These are phyloP conservation scores for Drosophila bocqueti DNA, from an alignment of 1,140 invertebrate genomes.

Conservation along the genomic window DNA sequence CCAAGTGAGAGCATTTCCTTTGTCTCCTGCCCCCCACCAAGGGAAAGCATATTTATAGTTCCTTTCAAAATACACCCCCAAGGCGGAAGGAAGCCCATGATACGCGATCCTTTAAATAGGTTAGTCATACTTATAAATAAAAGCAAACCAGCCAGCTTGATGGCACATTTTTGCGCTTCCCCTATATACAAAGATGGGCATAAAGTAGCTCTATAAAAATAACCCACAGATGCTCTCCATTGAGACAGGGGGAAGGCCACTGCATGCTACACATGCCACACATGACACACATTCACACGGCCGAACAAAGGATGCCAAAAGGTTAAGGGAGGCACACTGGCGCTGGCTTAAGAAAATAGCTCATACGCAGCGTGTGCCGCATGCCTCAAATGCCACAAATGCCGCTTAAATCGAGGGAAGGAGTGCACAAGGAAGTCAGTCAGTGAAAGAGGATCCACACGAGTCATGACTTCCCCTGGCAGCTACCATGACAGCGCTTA, in stretches of 20 bases:
- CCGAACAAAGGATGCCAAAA: constrained; percentile 32
- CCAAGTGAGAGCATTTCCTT: background rate
- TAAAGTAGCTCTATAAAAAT: constrained; percentile 80
- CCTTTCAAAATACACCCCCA: background rate
- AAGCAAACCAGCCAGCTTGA: constrained; percentile 44
- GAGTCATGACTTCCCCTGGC: constrained; percentile 34
- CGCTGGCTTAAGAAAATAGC: constrained; percentile 70
- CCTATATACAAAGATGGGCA: constrained; percentile 8
- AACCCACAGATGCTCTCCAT: constrained; percentile 77
- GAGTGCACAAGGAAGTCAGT: constrained; percentile 4
- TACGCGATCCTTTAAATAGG: constrained; percentile 42
- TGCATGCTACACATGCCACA: constrained; percentile 42
- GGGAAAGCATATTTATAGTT: constrained; percentile 1
- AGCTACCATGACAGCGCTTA: constrained; percentile 45
- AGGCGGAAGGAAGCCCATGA: constrained; percentile 2
- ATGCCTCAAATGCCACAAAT: constrained; percentile 74
- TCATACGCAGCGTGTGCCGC: constrained; percentile 77
- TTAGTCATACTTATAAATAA: constrained; percentile 63
- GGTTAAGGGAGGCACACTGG: constrained; percentile 41
- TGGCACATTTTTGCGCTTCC: constrained; percentile 55
- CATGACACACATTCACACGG: constrained; percentile 37
- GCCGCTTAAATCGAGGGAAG: constrained; percentile 32
- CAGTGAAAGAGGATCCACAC: constrained; percentile 3
- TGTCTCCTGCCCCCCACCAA: background rate
- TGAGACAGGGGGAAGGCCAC: constrained; percentile 29